Percentiles rank a stretch among this genome's conserved stretches.
These are phyloP conservation scores for Nibea albiflora DNA, from an alignment of 2,113 vertebrate genomes.

Conservation along the genomic window DNA sequence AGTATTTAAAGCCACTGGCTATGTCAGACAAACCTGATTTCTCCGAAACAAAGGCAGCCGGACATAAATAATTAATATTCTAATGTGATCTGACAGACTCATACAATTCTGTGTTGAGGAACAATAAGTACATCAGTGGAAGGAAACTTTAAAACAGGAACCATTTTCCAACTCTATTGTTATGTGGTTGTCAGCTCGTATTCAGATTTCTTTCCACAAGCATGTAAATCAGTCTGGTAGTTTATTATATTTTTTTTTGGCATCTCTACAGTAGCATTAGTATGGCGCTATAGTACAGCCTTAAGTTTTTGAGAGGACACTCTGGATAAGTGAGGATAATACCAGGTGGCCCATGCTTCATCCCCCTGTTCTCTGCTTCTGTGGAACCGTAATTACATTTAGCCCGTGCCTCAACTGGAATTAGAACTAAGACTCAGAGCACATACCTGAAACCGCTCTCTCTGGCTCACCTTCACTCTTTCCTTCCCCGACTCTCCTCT, in stretches of 20 bases:
- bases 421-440: slow-evolving; percentile 45
- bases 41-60: not conserved
- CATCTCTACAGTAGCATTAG: slow-evolving; percentile 18
- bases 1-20: not conserved
- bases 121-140: not conserved
- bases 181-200: not conserved
- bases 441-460: slow-evolving; percentile 40
- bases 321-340: slow-evolving; percentile 31
- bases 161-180: not conserved
- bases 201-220: not conserved
- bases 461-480: slow-evolving; percentile 37
- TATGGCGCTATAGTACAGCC: not conserved
- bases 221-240: slow-evolving; percentile 8
- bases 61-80: not conserved
- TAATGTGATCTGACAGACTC: not conserved
- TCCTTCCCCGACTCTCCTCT: slow-evolving; percentile 23
- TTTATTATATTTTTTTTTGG: not conserved
- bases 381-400: slow-evolving; percentile 50
- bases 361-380: slow-evolving; percentile 16
- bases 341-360: not conserved
- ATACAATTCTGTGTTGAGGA: not conserved
- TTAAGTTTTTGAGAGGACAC: slow-evolving; percentile 28
- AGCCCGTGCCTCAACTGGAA: slow-evolving; percentile 26
- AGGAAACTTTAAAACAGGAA: not conserved
- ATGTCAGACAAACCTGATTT: not conserved